A percentile compares a stretch with the other conserved stretches of the same genome.
phyloP scores from a whole-genome alignment of 2,797 vertebrate species.

The Myiothlypis coronata region DNA sequence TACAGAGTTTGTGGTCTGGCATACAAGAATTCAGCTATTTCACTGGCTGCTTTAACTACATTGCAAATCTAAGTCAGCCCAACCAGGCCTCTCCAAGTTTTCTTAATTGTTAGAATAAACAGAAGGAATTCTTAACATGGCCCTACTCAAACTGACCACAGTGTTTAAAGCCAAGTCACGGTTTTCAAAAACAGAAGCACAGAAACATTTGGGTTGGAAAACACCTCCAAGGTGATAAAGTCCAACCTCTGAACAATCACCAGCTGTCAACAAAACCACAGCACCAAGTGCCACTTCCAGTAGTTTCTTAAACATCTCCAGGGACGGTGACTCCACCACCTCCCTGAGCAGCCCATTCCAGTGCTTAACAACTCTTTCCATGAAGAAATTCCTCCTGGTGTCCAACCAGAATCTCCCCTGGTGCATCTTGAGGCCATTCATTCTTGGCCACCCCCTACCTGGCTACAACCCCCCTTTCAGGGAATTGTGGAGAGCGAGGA shows the following conservation, averaged over 20 bases:
- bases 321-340: rapidly evolving
- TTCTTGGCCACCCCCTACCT: rapidly evolving
- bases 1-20: background rate
- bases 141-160: background rate
- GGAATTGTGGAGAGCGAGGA: rapidly evolving
- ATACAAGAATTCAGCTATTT: background rate
- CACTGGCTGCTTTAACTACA: background rate
- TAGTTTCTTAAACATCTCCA: background rate
- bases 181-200: background rate
- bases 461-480: background rate
- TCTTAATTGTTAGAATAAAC: background rate
- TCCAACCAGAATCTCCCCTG: background rate
- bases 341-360: background rate
- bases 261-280: background rate
- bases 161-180: background rate
- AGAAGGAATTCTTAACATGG: background rate
- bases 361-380: background rate
- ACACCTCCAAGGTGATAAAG: background rate
- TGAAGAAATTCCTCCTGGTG: background rate
- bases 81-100: background rate
- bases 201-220: background rate
- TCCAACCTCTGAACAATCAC: background rate
- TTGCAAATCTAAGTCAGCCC: background rate
- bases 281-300: background rate
- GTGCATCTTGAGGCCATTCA: background rate